phyloP scores from a whole-genome alignment of 2,888 invertebrate species.

The Hirtodrosophila histrioides region DNA sequence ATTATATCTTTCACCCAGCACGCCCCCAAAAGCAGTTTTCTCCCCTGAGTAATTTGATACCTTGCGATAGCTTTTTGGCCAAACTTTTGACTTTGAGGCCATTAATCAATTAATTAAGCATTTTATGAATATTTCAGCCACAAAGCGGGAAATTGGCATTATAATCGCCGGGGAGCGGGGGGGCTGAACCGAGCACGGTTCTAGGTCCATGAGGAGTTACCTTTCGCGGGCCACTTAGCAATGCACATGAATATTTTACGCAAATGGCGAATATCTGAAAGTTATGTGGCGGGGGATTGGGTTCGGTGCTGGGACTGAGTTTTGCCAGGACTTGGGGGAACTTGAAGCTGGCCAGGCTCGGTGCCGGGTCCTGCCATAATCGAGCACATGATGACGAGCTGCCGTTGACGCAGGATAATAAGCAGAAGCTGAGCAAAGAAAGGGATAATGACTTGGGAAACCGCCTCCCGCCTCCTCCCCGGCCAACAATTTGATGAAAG shows the following conservation, averaged over 20 bases:
- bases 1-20: conserved; percentile 9
- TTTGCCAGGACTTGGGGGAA: conserved; percentile 2
- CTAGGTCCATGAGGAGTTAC: conserved; percentile 39
- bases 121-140: conserved; percentile 76
- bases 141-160: conserved; percentile 50
- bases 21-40: not conserved
- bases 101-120: conserved; percentile 81
- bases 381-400: conserved; percentile 63
- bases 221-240: conserved; percentile 60
- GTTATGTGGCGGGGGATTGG: conserved; percentile 41
- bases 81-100: conserved; percentile 68
- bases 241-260: conserved; percentile 74
- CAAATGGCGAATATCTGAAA: conserved; percentile 57
- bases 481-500: conserved; percentile 48
- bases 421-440: conserved; percentile 54
- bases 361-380: conserved; percentile 53
- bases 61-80: conserved; percentile 53
- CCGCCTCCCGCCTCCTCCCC: not conserved
- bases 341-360: conserved; percentile 10
- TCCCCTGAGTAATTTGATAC: conserved; percentile 55
- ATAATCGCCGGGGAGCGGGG: conserved; percentile 42
- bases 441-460: conserved; percentile 66
- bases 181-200: not conserved
- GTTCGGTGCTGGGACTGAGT: conserved; percentile 8
- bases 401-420: conserved; percentile 65